Base-by-base conservation (phyloP, 2,888 invertebrate species). In the Scaptomyza flava region DNA sequence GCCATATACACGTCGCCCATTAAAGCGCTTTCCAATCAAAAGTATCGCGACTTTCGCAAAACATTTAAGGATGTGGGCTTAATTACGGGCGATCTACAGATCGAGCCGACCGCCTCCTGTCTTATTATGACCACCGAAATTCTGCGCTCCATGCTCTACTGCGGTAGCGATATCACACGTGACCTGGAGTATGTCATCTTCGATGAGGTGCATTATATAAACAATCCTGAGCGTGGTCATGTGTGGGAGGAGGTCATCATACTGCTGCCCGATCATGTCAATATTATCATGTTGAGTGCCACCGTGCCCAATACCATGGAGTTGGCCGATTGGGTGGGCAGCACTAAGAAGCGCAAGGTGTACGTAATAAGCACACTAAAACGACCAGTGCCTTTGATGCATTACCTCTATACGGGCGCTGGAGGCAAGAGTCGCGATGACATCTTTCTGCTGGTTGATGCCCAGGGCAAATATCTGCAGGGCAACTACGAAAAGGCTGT, bases 61-160 rank as follows among this genome's bases (percentile, higher is more conserved):
- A 95, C 95, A 58, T 99, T 99, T 89, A 95, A 96, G 20, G 98
- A 98, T 89, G 98, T 99, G 4, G 98, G 99, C 0, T 93, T 99
- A 1, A 94, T 99, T 27, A 99, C 98, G 0, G 98, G 98, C 0
- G 99, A 99, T 92, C 94, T 99, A 43, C 99, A 99, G 92, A 96
- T 99, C 59, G 97, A 99, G 91, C 95, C 96, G 11, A 96, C 96
- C 0, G 98, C 98, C 0, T 94, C 97, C 0, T 99, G 99, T 90
- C 94, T 99, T 0, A 98, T 99, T 57, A 99, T 99, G 99, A 99
- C 99, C 0, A 99, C 99, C 0, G 99, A 99, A 93, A 99, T 99
- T 87, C 93, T 99, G 30, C 94, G 98, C 71, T 98, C 98, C 0
- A 99, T 99, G 98, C 93, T 99, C 12, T 98, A 98, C 90, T 97